phyloP scores from a whole-genome alignment of 2,888 invertebrate species.

The Lycocerus yunnanus region DNA sequence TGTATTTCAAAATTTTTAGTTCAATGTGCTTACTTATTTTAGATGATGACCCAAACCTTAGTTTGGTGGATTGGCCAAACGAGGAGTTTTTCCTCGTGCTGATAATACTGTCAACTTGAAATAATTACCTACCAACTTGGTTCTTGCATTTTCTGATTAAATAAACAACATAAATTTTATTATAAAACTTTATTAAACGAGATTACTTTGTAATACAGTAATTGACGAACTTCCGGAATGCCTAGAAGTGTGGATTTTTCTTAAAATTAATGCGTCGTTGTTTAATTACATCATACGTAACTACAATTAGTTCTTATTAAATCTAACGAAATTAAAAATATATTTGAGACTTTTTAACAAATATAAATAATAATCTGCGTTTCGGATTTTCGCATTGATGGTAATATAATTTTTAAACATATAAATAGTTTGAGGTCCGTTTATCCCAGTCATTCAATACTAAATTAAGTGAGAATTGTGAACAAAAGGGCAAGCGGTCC shows the following conservation, averaged over 20 bases:
- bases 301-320: conserved; percentile 4
- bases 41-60: background rate
- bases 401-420: conserved; percentile 7
- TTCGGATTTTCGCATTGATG: background rate
- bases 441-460: conserved; percentile 47
- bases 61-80: background rate
- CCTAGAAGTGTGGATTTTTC: conserved; percentile 29
- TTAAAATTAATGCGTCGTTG: conserved; percentile 26
- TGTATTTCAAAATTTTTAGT: background rate
- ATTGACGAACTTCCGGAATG: conserved; percentile 39
- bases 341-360: background rate
- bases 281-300: conserved; percentile 8
- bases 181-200: conserved; percentile 52
- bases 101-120: background rate
- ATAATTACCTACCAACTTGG: too few species aligned
- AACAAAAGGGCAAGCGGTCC: conserved; percentile 53
- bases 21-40: background rate
- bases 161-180: conserved; percentile 34
- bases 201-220: conserved; percentile 47
- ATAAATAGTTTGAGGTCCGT: conserved; percentile 43
- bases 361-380: background rate
- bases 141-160: too few species aligned
- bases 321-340: background rate
- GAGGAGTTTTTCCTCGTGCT: background rate
- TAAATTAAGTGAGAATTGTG: conserved; percentile 45